Conservation (phyloP, 2,888 invertebrate genomes). For the Prionchulus punctatus region DNA sequence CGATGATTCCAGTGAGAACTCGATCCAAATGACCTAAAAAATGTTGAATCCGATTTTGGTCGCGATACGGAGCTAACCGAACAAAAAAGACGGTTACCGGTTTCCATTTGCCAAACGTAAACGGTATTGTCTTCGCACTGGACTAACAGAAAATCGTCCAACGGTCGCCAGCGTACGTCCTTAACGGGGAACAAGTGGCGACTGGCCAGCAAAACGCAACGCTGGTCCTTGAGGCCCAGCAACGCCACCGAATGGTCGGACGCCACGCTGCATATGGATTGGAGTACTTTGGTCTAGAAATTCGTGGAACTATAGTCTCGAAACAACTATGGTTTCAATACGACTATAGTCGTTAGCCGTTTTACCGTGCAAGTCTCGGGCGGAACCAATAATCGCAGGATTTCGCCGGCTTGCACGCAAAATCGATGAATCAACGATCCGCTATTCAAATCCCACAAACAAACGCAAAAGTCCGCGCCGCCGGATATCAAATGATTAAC, state of each 20-base stretch:
- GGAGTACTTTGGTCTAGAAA: slow-evolving; percentile 68
- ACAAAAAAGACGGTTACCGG: slow-evolving; percentile 44
- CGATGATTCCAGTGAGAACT: slow-evolving; percentile 81
- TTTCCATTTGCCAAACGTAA: slow-evolving; percentile 99
- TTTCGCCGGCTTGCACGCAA: slow-evolving; percentile 93
- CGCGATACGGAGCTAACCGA: background rate
- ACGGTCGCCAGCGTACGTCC: slow-evolving; percentile 45
- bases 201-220: slow-evolving; percentile 80
- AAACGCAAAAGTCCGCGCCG: slow-evolving; percentile 91
- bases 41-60: background rate
- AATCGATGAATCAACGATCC: slow-evolving; percentile 77
- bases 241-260: slow-evolving; percentile 93
- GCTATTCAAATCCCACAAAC: slow-evolving; percentile 81
- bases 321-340: too few species aligned
- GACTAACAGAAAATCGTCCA: slow-evolving; percentile 93
- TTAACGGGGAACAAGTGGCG: slow-evolving; percentile 88
- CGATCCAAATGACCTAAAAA: slow-evolving; percentile 69
- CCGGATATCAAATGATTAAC: slow-evolving; percentile 59
- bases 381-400: slow-evolving; percentile 79
- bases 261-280: slow-evolving; percentile 87
- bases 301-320: too few species aligned
- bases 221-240: slow-evolving; percentile 72
- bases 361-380: slow-evolving; percentile 55
- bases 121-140: slow-evolving; percentile 93
- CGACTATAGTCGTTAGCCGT: too few species aligned